Base-by-base conservation (phyloP, 2,888 invertebrate species). In the Spilarctia lutea region DNA sequence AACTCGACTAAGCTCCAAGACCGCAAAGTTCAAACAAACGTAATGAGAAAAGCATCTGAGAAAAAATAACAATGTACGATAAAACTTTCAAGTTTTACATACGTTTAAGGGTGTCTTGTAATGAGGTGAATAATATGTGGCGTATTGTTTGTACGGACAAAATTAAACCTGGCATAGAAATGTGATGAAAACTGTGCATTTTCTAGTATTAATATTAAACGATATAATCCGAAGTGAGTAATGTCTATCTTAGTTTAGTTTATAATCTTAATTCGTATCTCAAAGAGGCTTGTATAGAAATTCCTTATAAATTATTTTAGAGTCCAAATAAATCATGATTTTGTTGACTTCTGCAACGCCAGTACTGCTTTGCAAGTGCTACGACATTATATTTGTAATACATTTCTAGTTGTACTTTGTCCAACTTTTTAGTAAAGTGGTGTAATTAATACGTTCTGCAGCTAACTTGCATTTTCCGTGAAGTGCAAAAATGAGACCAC, bases 1-100 rank as follows among this genome's bases (percentile, higher is more conserved):
- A 77, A 76, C 76, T 75, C 60, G 72, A 78, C 74, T 67, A 3
- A 81, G 76, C 75, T 76, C 65, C 42, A 8, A 68, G 56, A 66
- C 81, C 65, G 63, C 76, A 73, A 83, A 81, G 79, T 82, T 60
- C 72, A 74, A 79, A 79, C 73, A 78, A 79, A 76, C 72, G 66
- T 56, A 66, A 74, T 70, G 70, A 70, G 70, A 66, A 66, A 74
- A 30, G 70, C 45, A 70, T 66, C 60, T 66, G 78, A 74, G 76
- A 75, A 74, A n/a, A 82, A 75, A 75, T 81, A 82, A 75, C 82
- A 77, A 77, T 60, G 33, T 10, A 67, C 16, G 4, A 27, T 52
- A 68, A n/a, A 42, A 30, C 13, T 63, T 60, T 27, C 7, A 63
- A 30, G 63, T 63, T 16, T 63, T 16, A 27, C 60, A 60, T 27